Conservation (phyloP, 1,140 invertebrate species). For the Drosophila setifemur region DNA sequence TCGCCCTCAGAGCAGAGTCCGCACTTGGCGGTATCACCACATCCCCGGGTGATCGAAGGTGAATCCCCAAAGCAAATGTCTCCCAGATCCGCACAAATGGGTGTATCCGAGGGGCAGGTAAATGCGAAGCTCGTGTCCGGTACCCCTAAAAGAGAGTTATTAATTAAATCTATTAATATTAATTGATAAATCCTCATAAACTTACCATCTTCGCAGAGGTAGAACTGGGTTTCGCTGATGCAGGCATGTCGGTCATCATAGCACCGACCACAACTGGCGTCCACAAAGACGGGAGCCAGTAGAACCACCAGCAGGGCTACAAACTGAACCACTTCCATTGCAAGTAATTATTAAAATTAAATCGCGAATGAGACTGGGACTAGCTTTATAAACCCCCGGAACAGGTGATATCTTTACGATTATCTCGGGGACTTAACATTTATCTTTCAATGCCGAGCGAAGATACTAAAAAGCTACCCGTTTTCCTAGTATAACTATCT, state of each 20-base stretch:
- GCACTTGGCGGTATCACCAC: constrained; percentile 52
- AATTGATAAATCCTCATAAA: neutral
- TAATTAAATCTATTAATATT: neutral
- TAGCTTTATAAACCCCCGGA: constrained; percentile 54
- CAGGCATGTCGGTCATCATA: constrained; percentile 46
- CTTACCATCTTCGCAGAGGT: constrained; percentile 57
- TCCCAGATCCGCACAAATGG: constrained; percentile 42
- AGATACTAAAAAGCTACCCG: constrained; percentile 30
- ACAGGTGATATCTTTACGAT: constrained; percentile 46
- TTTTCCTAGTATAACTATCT: constrained; percentile 40
- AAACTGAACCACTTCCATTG: constrained; percentile 42
- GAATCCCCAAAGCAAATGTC: constrained; percentile 21
- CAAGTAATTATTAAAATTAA: constrained; percentile 44
- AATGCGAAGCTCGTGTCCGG: neutral
- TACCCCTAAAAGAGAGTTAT: constrained; percentile 3
- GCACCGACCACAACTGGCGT: constrained; percentile 49
- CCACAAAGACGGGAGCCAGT: constrained; percentile 10
- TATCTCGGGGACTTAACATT: neutral
- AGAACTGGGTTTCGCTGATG: constrained; percentile 32
- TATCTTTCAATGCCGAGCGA: constrained; percentile 63
- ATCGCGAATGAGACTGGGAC: neutral
- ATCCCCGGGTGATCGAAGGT: neutral
- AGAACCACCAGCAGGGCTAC: constrained; percentile 16
- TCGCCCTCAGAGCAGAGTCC: constrained; percentile 4
- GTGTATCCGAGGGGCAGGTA: constrained; percentile 16